A percentile compares a stretch with the other conserved stretches of the same genome.
Conservation (phyloP, 1,140 invertebrate genomes). For the Tetraneura akinire region DNA sequence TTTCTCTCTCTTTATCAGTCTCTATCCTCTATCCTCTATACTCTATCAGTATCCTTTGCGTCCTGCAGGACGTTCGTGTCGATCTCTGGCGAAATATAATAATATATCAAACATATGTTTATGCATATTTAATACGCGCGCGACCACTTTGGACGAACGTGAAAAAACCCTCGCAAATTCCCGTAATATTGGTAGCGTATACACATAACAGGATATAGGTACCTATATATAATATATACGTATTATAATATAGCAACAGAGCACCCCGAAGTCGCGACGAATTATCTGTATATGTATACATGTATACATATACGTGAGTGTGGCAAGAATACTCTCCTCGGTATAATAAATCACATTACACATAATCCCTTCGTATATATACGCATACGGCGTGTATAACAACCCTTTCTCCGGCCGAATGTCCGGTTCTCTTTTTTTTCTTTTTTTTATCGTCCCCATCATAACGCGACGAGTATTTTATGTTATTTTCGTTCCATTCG, state of each 20-base stretch:
- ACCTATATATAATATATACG: too few relatives aligned
- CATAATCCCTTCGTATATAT: background rate
- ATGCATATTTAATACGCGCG: slow-evolving; percentile 42
- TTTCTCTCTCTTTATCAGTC: background rate
- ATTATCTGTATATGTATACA: too few relatives aligned
- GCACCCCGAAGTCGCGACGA: background rate
- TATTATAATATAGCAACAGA: background rate
- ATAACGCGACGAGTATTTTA: too few relatives aligned
- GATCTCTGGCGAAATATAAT: slow-evolving; percentile 12
- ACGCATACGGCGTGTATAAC: background rate
- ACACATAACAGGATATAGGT: too few relatives aligned
- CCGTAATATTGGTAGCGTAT: background rate
- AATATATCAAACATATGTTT: slow-evolving; percentile 47
- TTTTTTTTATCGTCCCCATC: too few relatives aligned
- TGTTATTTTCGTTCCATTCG: too few relatives aligned
- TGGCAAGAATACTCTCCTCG: background rate
- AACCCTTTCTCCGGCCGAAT: slow-evolving; percentile 3
- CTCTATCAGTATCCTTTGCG: too few relatives aligned
- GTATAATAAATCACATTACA: slow-evolving; percentile 25
- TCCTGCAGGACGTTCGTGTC: slow-evolving; percentile 10
- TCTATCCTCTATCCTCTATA: background rate
- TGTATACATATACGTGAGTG: too few relatives aligned
- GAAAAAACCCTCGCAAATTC: slow-evolving; percentile 1
- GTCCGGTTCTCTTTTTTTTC: background rate
- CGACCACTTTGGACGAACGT: slow-evolving; percentile 10